Conservation (phyloP, 2,888 invertebrate genomes). For the Notodonta ziczac region DNA sequence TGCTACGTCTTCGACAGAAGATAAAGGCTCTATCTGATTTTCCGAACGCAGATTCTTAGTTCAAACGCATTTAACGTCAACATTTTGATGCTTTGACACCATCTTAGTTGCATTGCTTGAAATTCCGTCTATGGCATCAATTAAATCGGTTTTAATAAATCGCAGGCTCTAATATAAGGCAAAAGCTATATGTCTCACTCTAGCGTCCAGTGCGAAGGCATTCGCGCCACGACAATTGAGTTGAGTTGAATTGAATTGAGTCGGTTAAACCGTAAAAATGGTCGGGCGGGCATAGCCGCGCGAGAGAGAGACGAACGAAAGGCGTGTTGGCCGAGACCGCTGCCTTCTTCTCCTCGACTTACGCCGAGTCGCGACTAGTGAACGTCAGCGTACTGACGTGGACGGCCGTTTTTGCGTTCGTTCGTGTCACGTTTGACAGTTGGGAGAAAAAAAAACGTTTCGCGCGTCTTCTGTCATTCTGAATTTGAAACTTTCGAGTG, state of each 20-base stretch:
- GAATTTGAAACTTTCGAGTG: conserved; percentile 69
- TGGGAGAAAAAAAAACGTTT: conserved; percentile 70
- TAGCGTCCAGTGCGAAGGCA: conserved; percentile 81
- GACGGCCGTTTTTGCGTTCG: conserved; percentile 68
- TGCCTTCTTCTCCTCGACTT: conserved; percentile 84
- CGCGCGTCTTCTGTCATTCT: conserved; percentile 76
- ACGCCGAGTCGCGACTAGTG: conserved; percentile 80
- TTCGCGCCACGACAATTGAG: conserved; percentile 83
- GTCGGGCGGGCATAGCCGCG: conserved; percentile 78
- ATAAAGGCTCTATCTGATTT: conserved; percentile 79
- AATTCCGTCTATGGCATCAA: conserved; percentile 27
- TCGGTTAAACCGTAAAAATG: conserved; percentile 83
- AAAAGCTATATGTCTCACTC: conserved; percentile 78
- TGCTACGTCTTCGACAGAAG: conserved; percentile 77
- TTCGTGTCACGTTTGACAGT: conserved; percentile 66
- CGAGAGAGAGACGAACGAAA: conserved; percentile 82
- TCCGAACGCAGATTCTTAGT: conserved; percentile 70
- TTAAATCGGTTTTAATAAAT: conserved; percentile 47
- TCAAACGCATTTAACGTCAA: conserved; percentile 62
- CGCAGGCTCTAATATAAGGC: conserved; percentile 56
- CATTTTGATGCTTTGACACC: conserved; percentile 37
- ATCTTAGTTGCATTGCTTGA: conserved; percentile 29
- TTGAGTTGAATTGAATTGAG: conserved; percentile 85
- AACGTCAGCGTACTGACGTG: conserved; percentile 81
- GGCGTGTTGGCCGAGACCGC: conserved; percentile 82